phyloP scores from a whole-genome alignment of 2,888 invertebrate species.

The Apeira syringaria region DNA sequence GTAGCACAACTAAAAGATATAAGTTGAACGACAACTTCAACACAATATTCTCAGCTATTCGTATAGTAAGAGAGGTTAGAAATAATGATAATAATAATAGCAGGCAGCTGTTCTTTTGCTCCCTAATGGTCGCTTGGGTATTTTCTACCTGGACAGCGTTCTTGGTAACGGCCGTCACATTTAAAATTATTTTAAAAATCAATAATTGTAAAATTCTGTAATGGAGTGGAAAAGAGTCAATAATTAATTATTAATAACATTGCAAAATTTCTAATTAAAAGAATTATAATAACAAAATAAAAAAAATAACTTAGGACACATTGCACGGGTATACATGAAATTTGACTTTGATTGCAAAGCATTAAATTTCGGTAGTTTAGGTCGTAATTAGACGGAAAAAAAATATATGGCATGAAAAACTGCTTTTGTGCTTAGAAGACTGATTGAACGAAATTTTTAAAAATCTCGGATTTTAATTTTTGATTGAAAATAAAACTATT shows the following conservation, averaged over 20 bases:
- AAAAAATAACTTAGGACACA: background rate
- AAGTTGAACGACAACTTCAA: conserved; percentile 5
- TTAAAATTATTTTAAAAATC: conserved; percentile 4
- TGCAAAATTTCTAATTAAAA: conserved; percentile 1
- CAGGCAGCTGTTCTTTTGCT: too few species aligned
- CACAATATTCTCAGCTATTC: conserved; percentile 3
- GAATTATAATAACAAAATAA: background rate
- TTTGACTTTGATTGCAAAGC: too few species aligned
- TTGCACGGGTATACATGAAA: too few species aligned
- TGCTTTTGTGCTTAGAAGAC: too few species aligned
- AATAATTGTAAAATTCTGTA: conserved; percentile 1
- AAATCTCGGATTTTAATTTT: too few species aligned
- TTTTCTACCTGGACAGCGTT: background rate
- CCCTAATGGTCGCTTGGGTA: background rate
- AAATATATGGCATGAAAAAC: too few species aligned
- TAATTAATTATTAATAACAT: conserved; percentile 2
- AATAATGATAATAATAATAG: too few species aligned
- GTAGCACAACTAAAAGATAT: background rate
- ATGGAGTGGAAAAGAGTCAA: conserved; percentile 28
- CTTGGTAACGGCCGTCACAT: conserved; percentile 1
- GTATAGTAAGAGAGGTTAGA: background rate
- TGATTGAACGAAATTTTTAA: too few species aligned
- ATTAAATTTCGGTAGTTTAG: too few species aligned
- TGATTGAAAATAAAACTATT: too few species aligned
- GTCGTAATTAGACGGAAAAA: too few species aligned